A percentile compares a stretch with the other conserved stretches of the same genome.
phyloP scores from a whole-genome alignment of 2,888 invertebrate species.

The Gandaritis pyraliata region DNA sequence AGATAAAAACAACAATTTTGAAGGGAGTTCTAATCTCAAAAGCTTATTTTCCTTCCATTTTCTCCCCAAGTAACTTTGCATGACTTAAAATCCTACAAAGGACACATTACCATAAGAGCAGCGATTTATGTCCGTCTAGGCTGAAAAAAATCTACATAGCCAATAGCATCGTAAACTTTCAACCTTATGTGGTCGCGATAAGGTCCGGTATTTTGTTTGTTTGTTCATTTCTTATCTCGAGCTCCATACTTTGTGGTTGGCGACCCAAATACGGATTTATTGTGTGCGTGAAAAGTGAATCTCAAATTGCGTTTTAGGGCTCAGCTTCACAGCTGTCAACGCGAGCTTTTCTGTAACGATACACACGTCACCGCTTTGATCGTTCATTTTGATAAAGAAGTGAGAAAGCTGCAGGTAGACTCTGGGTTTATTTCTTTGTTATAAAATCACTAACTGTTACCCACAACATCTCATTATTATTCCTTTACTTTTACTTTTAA shows the following conservation, averaged over 20 bases:
- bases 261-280: slow-evolving; percentile 40
- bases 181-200: slow-evolving; percentile 10
- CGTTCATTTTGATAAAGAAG: no score
- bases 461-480: no score
- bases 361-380: no score
- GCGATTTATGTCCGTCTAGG: slow-evolving; percentile 16
- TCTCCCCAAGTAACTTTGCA: slow-evolving; percentile 23
- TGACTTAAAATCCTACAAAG: slow-evolving; percentile 30
- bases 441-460: no score
- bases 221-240: slow-evolving; percentile 27
- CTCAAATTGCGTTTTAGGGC: slow-evolving; percentile 34
- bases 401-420: no score
- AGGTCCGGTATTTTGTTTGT: slow-evolving; percentile 6
- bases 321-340: neutral
- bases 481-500: no score
- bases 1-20: neutral
- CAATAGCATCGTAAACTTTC: slow-evolving; percentile 3
- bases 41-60: slow-evolving; percentile 24
- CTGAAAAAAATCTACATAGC: slow-evolving; percentile 12
- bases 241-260: slow-evolving; percentile 22
- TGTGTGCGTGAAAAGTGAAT: slow-evolving; percentile 34
- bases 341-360: neutral
- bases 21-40: slow-evolving; percentile 12
- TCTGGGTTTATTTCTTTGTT: no score
- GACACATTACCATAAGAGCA: slow-evolving; percentile 25